phyloP scores from a whole-genome alignment of 2,113 vertebrate species.

The Engystomops pustulosus region DNA sequence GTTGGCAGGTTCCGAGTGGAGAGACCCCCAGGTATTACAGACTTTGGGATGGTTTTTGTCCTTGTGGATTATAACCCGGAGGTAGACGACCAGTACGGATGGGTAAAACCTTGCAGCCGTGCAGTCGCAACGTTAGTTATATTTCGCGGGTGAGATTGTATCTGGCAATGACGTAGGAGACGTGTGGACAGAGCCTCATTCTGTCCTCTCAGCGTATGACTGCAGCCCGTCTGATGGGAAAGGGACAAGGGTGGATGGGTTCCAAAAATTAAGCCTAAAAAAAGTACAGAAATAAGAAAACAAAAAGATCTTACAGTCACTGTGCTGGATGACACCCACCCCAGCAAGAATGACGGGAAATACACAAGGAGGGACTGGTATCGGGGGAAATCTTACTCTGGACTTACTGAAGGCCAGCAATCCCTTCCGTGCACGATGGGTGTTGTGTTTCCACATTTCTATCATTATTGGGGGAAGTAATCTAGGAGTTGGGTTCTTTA shows the following conservation, averaged over 20 bases:
- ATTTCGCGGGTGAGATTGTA: not conserved
- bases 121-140: not conserved
- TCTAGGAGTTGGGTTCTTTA: not conserved
- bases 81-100: not conserved
- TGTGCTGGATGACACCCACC: not conserved
- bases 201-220: constrained; percentile 17
- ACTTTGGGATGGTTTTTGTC: not conserved
- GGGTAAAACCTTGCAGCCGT: not conserved
- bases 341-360: not conserved
- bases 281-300: constrained; percentile 50
- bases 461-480: not conserved
- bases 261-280: constrained; percentile 50
- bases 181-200: constrained; percentile 19
- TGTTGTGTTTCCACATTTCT: not conserved
- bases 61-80: too few relatives aligned
- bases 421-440: not conserved
- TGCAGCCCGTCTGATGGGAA: constrained; percentile 23
- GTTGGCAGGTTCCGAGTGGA: not conserved
- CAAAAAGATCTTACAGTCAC: constrained; percentile 29
- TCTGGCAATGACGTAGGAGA: constrained; percentile 3
- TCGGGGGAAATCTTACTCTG: too few relatives aligned
- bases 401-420: too few relatives aligned
- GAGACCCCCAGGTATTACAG: not conserved
- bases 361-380: too few relatives aligned
- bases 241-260: constrained; percentile 1